Evolutionary conservation across 2,888 invertebrate genomes (phyloP).

Genomic region (Pseudococcus longispinus): DNA sequence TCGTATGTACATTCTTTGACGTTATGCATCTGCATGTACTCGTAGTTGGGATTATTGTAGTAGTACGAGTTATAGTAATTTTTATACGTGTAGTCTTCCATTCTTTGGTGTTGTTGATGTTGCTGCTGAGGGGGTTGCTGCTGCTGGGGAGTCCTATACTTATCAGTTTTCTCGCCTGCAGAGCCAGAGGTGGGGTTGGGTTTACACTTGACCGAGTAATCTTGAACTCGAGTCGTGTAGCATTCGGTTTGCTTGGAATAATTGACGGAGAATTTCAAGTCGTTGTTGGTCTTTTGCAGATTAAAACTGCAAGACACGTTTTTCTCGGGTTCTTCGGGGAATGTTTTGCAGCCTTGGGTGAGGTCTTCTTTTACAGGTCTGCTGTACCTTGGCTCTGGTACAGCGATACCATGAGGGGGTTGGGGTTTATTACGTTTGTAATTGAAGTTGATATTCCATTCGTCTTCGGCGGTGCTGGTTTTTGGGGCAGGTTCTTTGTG

Average conservation of each 20-base stretch:
- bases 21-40: constrained; percentile 27
- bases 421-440: constrained; percentile 14
- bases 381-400: neutral
- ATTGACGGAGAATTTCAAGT: constrained; percentile 50
- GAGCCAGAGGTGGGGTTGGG: neutral
- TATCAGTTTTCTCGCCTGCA: neutral
- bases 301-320: constrained; percentile 48
- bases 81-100: constrained; percentile 11
- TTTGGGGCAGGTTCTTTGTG: neutral
- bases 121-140: neutral
- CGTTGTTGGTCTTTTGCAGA: constrained; percentile 46
- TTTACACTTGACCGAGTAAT: constrained; percentile 37
- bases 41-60: constrained; percentile 7
- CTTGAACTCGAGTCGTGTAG: neutral
- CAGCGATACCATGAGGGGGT: neutral
- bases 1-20: constrained; percentile 29
- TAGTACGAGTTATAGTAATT: constrained; percentile 27
- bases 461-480: neutral
- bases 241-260: constrained; percentile 18
- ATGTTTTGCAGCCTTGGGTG: neutral
- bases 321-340: constrained; percentile 10
- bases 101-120: neutral
- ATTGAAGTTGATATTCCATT: constrained; percentile 47
- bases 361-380: neutral
- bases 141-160: neutral